Evolutionary conservation across 2,113 vertebrate species (phyloP).

Genomic region (Sciurus niger): DNA sequence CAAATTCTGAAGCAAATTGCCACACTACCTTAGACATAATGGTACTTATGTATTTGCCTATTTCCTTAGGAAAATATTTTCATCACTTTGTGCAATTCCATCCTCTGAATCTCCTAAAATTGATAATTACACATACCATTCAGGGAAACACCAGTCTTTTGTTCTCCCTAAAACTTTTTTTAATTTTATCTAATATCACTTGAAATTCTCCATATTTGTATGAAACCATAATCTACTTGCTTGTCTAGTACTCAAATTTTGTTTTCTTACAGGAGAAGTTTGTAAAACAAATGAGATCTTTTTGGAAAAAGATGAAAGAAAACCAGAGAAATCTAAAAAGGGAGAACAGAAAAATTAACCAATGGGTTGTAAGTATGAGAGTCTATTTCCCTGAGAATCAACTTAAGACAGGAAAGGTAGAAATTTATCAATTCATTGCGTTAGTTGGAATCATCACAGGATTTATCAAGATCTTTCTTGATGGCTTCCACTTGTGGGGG

Average conservation of each 20-base stretch:
- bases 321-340: not conserved
- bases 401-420: not conserved
- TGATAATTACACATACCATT: not conserved
- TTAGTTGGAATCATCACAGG: too few species aligned
- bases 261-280: not conserved
- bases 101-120: not conserved
- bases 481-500: too few species aligned
- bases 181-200: not conserved
- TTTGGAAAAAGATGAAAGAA: not conserved
- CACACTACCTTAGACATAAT: too few species aligned
- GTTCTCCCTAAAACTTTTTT: not conserved
- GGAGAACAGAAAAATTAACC: not conserved
- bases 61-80: too few species aligned
- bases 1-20: too few species aligned
- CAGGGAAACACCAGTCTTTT: not conserved
- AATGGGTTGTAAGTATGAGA: not conserved
- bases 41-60: too few species aligned
- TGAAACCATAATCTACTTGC: not conserved
- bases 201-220: not conserved
- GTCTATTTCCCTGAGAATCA: not conserved
- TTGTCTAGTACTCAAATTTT: not conserved
- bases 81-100: not conserved
- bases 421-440: too few species aligned
- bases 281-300: not conserved
- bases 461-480: too few species aligned